phyloP scores from a whole-genome alignment of 1,140 invertebrate genomes.

The Pachypeltis micranthus region DNA sequence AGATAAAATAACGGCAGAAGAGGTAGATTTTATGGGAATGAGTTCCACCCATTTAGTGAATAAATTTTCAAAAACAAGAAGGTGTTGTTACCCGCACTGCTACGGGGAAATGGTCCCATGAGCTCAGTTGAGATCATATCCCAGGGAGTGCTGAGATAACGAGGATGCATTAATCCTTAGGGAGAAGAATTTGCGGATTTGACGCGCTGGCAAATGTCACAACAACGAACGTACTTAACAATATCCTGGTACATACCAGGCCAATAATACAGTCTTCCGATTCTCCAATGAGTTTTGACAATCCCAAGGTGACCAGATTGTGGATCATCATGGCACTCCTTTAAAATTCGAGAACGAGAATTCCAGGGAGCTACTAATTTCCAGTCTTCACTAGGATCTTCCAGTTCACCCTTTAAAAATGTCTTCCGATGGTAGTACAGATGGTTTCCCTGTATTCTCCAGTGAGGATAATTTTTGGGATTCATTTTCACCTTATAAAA shows the following conservation, averaged over 20 bases:
- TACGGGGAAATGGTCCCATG: conserved; percentile 34
- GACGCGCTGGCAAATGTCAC: conserved; percentile 21
- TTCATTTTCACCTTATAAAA: background rate
- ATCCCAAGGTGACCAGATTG: conserved; percentile 32
- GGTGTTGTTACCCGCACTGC: conserved; percentile 25
- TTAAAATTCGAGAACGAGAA: conserved; percentile 20
- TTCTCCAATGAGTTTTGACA: conserved; percentile 30
- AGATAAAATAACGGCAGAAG: too few relatives aligned
- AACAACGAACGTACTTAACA: conserved; percentile 22
- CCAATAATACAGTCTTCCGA: conserved; percentile 23
- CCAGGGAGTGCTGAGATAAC: conserved; percentile 9
- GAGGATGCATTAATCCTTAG: background rate
- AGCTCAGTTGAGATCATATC: conserved; percentile 32
- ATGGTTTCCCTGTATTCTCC: background rate
- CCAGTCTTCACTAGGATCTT: conserved; percentile 21
- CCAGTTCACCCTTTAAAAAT: background rate
- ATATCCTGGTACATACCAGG: conserved; percentile 19
- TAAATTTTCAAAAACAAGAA: background rate
- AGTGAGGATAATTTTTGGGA: background rate
- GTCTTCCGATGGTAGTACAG: background rate
- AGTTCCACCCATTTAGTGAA: background rate
- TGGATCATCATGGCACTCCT: conserved; percentile 26
- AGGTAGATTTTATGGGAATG: too few relatives aligned
- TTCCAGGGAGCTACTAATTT: conserved; percentile 28
- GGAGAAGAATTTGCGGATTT: background rate